Evolutionary conservation across 1,140 invertebrate species (phyloP), one percentile per base, ranked within the genome.

Genomic region (Probaryconus sp.): DNA sequence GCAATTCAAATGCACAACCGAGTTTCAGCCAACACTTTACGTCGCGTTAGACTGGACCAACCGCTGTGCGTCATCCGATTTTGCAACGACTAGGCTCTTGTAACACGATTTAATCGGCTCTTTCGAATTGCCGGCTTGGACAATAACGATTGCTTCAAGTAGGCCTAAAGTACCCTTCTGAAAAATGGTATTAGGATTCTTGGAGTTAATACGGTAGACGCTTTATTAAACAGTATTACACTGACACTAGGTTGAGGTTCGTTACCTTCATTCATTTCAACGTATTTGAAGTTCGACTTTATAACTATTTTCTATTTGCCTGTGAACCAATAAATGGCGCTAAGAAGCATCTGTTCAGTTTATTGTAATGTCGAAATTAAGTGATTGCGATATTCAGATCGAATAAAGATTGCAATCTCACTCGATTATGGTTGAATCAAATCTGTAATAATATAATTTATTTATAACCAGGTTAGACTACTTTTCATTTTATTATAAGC

Each of bases 1-100:
- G 47, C 38, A 48, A 78, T 77, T 76, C 55, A 83, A 85, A 83
- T 82, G 83, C 73, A 67, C 82, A 83, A 79, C 80, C 53, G 75
- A 80, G 74, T 77, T 79, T 78, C 72, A 70, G 70, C 55, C 67
- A 67, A 76, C 70, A 81, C 78, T 80, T 74, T 77, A 77, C 60
- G 53, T 63, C 40, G 43, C 38, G 61, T 53, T 67, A 60, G 60
- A 61, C 58, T 60, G 65, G 80, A 82, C 80, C 79, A 75, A 82
- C 78, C 78, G 79, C 79, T 81, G 81, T 47, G 81, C 72, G 61
- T 53, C 64, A 70, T 78, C 71, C 63, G 68, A 81, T 76, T 80
- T 45, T 50, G 28, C 50, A 43, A 35, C 55, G 48, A 56, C 47
- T 30, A 17, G 21, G 40, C 63, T 67, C 74, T 69, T 45, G 63